Evolutionary conservation across 2,797 vertebrate species (phyloP), one percentile per base, ranked within the genome.

Genomic region (Etheostoma nigrum): DNA sequence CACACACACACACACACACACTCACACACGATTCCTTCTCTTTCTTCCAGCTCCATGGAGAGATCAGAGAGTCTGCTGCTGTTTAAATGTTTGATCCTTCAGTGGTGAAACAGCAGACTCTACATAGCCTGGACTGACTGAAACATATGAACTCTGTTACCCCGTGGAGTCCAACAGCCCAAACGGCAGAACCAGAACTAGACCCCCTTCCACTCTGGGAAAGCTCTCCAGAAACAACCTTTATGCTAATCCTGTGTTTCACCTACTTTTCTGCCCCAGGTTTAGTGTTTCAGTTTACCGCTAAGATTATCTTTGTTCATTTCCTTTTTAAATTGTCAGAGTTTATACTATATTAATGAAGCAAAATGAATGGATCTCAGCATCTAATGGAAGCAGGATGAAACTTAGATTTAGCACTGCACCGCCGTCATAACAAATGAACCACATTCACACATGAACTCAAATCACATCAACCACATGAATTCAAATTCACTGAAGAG

Each of bases 41-140:
- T 72, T 40, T 74, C 48, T 59, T 54, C 49, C 18, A 45, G 72
- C 77, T 69, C 77, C 85, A 83, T 72, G 74, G 48, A 48, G 85
- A 83, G 88, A 87, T 90, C 76, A 90, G 81, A 84, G 74, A 67
- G 68, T 11, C 23, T 65, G 74, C 78, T 72, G 73, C 74, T 81
- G 86, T 72, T 70, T 23, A 10, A 55, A 63, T 7, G 62, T 84
- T 83, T 88, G 83, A 88, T 90, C 86, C 42, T 9, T 67, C 45
- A 52, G 55, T 58, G 81, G 55, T 21, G 40, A 25, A 75, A 23
- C 74, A 60, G 73, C 27, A 55, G 67, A 52, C 53, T 74, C 45
- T 14, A 23, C 40, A 19, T 76, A 19, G 73, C 74, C 81, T 69
- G 68, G 42, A 23, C 67, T 25, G 48, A 47, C 53, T 65, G 18